These are phyloP conservation scores for Melanotaenia boesemani DNA, from an alignment of 2,797 vertebrate species.

Conservation along the genomic window DNA sequence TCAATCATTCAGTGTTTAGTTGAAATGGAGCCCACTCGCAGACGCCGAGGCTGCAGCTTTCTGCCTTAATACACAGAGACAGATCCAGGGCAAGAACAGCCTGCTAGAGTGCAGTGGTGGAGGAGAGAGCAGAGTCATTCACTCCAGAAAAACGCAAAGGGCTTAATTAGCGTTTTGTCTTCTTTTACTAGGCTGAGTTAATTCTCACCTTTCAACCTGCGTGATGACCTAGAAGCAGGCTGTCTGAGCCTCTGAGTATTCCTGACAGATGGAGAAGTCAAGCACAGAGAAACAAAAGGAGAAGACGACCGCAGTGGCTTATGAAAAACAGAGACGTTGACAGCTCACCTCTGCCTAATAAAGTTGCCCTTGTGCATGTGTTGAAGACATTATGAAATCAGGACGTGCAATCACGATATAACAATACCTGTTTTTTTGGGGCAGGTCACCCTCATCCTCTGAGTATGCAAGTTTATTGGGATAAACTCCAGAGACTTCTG, in stretches of 20 bases:
- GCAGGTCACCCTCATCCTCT: conserved; percentile 95
- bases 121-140: conserved; percentile 29
- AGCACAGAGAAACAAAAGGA: conserved; percentile 27
- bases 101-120: conserved; percentile 36
- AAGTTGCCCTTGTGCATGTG: conserved; percentile 7
- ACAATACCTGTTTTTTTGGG: conserved; percentile 92
- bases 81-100: conserved; percentile 60
- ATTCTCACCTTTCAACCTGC: conserved; percentile 66
- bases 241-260: conserved; percentile 29
- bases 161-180: conserved; percentile 68
- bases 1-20: conserved; percentile 51
- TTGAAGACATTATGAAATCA: conserved; percentile 10
- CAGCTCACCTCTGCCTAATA: neutral
- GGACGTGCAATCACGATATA: neutral
- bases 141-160: conserved; percentile 53
- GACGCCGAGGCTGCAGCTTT: conserved; percentile 51
- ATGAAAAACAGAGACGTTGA: conserved; percentile 7
- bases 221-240: conserved; percentile 51
- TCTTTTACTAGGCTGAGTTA: conserved; percentile 51
- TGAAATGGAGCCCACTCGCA: conserved; percentile 51
- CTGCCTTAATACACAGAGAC: conserved; percentile 56
- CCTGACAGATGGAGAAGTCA: conserved; percentile 61
- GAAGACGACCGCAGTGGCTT: conserved; percentile 18
- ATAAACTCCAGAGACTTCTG: conserved; percentile 97
- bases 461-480: conserved; percentile 96